These are phyloP conservation scores for Bos javanicus DNA, from an alignment of 2,113 vertebrate species.

Conservation along the genomic window DNA sequence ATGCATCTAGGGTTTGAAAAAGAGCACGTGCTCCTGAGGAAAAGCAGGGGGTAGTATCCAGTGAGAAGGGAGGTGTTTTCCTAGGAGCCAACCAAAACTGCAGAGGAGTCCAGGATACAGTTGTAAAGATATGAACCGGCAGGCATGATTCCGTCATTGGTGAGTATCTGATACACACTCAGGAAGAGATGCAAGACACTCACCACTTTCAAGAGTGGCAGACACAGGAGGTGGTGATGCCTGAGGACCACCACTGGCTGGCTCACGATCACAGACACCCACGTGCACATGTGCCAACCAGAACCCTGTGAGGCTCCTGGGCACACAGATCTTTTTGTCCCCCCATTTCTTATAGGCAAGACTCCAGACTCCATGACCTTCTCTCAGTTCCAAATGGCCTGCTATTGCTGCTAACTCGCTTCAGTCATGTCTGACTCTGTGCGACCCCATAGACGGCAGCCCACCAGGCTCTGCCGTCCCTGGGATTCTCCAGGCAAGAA, in stretches of 20 bases:
- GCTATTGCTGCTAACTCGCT: too few species aligned
- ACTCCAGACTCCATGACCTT: not conserved
- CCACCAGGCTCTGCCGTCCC: too few species aligned
- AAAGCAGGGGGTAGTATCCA: not conserved
- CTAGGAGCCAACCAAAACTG: not conserved
- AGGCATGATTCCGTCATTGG: not conserved
- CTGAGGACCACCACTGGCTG: not conserved
- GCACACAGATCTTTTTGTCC: not conserved
- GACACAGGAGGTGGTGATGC: not conserved
- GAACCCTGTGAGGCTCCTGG: not conserved
- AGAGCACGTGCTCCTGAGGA: not conserved
- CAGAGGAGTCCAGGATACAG: not conserved
- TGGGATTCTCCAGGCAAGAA: too few species aligned
- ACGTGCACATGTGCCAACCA: not conserved
- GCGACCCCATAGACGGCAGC: rapidly evolving
- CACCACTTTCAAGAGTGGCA: not conserved
- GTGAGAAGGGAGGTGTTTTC: not conserved
- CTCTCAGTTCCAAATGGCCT: not conserved
- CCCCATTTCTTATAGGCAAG: not conserved
- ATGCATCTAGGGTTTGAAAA: slow-evolving; percentile 1
- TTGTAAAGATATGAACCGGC: not conserved
- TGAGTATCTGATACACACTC: not conserved
- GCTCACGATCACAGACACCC: not conserved
- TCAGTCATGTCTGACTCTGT: too few species aligned
- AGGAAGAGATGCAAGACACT: not conserved